A percentile compares a stretch with the other conserved stretches of the same genome.
Evolutionary conservation across 2,797 vertebrate species (phyloP).

Genomic region (Paguma larvata): DNA sequence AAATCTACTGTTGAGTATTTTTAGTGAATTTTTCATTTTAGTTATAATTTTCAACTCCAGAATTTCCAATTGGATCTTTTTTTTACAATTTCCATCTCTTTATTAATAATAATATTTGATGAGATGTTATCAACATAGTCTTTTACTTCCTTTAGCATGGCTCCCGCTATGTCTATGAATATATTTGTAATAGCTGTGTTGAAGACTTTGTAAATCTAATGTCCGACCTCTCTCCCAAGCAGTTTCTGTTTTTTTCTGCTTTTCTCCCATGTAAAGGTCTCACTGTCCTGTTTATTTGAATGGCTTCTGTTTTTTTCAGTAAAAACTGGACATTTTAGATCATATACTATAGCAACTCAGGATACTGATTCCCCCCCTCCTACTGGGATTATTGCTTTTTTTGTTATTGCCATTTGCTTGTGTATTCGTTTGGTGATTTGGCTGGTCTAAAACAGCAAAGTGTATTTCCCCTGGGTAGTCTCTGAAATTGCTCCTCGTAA

Average conservation of each 20-base stretch:
- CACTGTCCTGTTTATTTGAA: not conserved
- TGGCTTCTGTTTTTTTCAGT: not conserved
- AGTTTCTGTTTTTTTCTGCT: not conserved
- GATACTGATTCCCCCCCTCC: not conserved
- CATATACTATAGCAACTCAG: not conserved
- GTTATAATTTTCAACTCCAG: not conserved
- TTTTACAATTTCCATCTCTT: not conserved
- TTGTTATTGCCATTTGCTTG: not conserved
- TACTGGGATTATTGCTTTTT: not conserved
- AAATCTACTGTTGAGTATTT: not conserved
- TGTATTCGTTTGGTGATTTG: not conserved
- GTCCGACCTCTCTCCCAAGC: not conserved
- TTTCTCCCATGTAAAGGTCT: not conserved
- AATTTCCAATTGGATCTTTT: conserved; percentile 20
- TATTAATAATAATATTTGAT: not conserved
- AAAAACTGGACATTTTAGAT: not conserved
- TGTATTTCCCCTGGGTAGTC: not conserved
- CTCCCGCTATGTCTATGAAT: not conserved
- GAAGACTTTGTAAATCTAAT: not conserved
- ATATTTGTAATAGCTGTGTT: not conserved
- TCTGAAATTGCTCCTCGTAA: not conserved
- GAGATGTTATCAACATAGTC: not conserved
- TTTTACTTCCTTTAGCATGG: not conserved
- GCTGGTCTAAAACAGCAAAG: not conserved
- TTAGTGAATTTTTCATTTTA: not conserved